These are phyloP conservation scores for Chrysolophus pictus DNA, from an alignment of 2,797 vertebrate species.

Conservation along the genomic window DNA sequence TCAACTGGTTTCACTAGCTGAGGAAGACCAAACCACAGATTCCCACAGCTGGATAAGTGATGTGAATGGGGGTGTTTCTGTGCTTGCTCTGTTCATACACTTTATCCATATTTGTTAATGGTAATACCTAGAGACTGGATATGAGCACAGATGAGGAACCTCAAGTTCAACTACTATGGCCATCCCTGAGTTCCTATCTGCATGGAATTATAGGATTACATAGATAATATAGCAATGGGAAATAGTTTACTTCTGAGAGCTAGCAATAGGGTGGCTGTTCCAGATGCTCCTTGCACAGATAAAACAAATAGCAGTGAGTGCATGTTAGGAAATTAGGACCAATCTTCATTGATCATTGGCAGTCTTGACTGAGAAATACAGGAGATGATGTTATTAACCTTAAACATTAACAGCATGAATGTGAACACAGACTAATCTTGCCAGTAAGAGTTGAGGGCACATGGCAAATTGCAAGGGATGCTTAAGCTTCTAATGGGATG, in stretches of 20 bases:
- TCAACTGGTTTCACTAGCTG: neutral
- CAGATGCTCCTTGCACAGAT: neutral
- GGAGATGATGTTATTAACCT: neutral
- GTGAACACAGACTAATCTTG: neutral
- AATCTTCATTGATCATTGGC: neutral
- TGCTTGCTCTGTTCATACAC: neutral
- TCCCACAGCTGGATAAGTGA: neutral
- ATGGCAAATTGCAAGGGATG: neutral
- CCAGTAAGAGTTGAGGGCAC: neutral
- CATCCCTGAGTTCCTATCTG: neutral
- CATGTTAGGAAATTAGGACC: neutral
- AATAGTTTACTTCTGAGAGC: neutral
- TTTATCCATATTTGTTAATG: neutral
- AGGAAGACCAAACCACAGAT: neutral
- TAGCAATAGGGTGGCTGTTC: neutral
- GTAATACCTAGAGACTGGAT: neutral
- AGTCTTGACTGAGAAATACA: neutral
- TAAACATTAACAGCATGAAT: neutral
- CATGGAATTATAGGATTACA: neutral
- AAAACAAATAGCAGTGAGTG: neutral
- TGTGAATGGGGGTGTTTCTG: neutral
- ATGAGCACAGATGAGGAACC: neutral
- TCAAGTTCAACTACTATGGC: neutral
- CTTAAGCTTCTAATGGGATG: neutral
- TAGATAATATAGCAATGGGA: neutral